Evolutionary conservation across 2,113 vertebrate genomes (phyloP), one percentile per base, ranked within the genome.

Genomic region (Sitta europaea): DNA sequence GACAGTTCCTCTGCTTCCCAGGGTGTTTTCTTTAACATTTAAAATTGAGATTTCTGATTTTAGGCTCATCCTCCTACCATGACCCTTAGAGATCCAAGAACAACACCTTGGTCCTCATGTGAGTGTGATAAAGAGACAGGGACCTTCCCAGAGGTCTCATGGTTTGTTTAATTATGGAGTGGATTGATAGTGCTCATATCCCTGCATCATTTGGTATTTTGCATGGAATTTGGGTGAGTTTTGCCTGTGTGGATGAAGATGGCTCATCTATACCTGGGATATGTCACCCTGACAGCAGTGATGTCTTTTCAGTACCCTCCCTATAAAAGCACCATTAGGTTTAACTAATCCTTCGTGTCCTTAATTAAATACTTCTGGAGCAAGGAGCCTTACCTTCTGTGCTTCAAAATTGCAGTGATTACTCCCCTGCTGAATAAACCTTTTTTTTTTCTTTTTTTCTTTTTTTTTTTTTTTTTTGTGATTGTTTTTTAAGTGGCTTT

Each of bases 291-390:
- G 2, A 40, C 9, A 67, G 14, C 16, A 58, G 19, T 1, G 2
- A 38, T 83, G 43, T 63, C 50, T 86, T 72, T 58, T 90, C 83
- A 87, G 86, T 40, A 45, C n/a, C 77, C 54, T 96, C 76, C 47
- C 53, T 48, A 4, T 28, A 74, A 92, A 94, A 94, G 21, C 57
- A 62, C 42, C 57, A 72, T 91, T 94, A 89, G 77, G 81, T 90
- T 82, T 80, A 96, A 90, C 70, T 91, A 90, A 95, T 92, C 76
- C 74, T 77, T 70, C 6, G 2, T 89, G 57, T 87, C 86, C 61
- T 95, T 96, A 97, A 96, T 97, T 96, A 96, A 96, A 96, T 89
- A 93, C 80, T 93, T 95, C 92, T 89, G 82, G 85, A 93, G 91
- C 84, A 92, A 94, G 82, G 42, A 95, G 45, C 71, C 36, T 88